These are phyloP conservation scores for Drosophila azteca DNA, from an alignment of 1,140 invertebrate species.

Conservation along the genomic window DNA sequence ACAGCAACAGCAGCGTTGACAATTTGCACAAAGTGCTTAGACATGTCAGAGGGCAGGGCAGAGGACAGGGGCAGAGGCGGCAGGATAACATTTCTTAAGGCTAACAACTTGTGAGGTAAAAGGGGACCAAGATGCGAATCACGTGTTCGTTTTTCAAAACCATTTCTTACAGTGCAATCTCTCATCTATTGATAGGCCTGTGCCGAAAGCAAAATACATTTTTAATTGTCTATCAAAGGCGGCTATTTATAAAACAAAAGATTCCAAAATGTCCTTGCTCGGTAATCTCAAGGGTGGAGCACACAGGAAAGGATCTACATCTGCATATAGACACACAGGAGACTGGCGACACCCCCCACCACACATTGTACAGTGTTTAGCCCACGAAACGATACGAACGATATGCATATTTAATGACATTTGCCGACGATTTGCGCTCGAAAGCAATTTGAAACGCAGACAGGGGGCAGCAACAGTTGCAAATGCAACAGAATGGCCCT, in stretches of 20 bases:
- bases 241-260: slow-evolving; percentile 71
- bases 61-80: neutral
- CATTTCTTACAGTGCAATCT: neutral
- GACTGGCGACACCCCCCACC: neutral
- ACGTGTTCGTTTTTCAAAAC: neutral
- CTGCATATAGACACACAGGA: neutral
- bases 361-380: slow-evolving; percentile 8
- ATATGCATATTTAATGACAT: slow-evolving; percentile 66
- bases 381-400: slow-evolving; percentile 10
- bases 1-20: slow-evolving; percentile 53
- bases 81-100: slow-evolving; percentile 39
- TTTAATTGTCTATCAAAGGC: slow-evolving; percentile 72
- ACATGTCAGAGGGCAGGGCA: slow-evolving; percentile 29
- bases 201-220: slow-evolving; percentile 54
- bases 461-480: slow-evolving; percentile 34
- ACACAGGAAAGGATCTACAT: neutral
- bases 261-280: slow-evolving; percentile 62
- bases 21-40: slow-evolving; percentile 77
- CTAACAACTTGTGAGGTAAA: slow-evolving; percentile 18
- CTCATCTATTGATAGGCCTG: slow-evolving; percentile 68
- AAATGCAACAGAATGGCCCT: slow-evolving; percentile 25
- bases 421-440: slow-evolving; percentile 55
- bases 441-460: slow-evolving; percentile 57
- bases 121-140: too few relatives aligned
- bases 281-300: slow-evolving; percentile 23